Percentiles rank a stretch among this genome's conserved stretches.
Evolutionary conservation across 2,888 invertebrate genomes (phyloP).

Genomic region (Hermaeophaga mercurialis): DNA sequence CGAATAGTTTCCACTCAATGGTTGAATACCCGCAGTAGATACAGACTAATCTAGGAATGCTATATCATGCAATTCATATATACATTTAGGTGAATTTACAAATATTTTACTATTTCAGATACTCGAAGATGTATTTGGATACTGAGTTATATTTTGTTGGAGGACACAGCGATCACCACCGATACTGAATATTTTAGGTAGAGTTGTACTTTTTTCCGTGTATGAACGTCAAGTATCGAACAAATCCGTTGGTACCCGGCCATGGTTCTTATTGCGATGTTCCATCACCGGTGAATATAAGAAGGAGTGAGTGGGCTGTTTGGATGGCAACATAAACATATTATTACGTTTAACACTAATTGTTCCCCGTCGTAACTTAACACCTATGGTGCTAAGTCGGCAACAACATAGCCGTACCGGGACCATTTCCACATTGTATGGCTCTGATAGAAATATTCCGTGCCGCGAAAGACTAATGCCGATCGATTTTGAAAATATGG

Average conservation of each 20-base stretch:
- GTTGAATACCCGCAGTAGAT: too few species aligned
- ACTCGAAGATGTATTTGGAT: too few species aligned
- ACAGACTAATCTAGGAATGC: too few species aligned
- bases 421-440: slow-evolving; percentile 51
- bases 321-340: slow-evolving; percentile 49
- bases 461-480: slow-evolving; percentile 51
- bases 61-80: too few species aligned
- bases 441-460: slow-evolving; percentile 53
- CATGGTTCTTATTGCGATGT: slow-evolving; percentile 18
- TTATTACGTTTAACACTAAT: slow-evolving; percentile 56
- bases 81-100: too few species aligned
- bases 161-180: too few species aligned
- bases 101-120: too few species aligned
- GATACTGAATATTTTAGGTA: too few species aligned
- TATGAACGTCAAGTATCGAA: too few species aligned
- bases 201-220: too few species aligned
- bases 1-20: too few species aligned
- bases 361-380: slow-evolving; percentile 55
- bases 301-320: slow-evolving; percentile 33
- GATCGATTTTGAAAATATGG: slow-evolving; percentile 47
- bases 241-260: background rate
- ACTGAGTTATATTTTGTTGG: too few species aligned
- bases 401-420: slow-evolving; percentile 35
- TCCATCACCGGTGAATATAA: slow-evolving; percentile 29
- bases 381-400: slow-evolving; percentile 53